A percentile compares a stretch with the other conserved stretches of the same genome.
phyloP scores from a whole-genome alignment of 2,113 vertebrate genomes.

The Centropus unirufus region DNA sequence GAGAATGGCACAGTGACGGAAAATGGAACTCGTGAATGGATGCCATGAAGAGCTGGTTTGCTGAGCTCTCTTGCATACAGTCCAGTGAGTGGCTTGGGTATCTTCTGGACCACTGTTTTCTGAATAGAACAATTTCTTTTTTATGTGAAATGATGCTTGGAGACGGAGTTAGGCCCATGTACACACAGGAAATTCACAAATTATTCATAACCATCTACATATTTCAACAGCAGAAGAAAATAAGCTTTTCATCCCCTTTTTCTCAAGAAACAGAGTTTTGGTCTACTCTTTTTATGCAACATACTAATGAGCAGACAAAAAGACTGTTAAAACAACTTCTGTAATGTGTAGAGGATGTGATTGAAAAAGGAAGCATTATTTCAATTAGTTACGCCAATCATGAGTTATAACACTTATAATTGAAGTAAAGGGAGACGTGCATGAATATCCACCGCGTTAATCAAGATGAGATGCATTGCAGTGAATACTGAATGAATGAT shows the following conservation, averaged over 20 bases:
- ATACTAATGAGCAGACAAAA: constrained; percentile 40
- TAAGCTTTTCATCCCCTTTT: not conserved
- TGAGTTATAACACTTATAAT: constrained; percentile 45
- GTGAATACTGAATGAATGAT: constrained; percentile 7
- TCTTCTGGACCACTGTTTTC: not conserved
- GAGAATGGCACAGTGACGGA: not conserved
- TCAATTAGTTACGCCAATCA: not conserved
- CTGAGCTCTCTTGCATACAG: not conserved
- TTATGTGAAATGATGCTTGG: not conserved
- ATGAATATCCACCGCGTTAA: constrained; percentile 27
- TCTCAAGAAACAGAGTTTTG: not conserved
- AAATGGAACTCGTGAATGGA: not conserved
- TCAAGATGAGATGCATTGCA: constrained; percentile 23
- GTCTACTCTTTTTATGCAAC: not conserved
- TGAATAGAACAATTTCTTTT: not conserved
- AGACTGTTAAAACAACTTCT: not conserved
- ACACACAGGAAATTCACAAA: not conserved
- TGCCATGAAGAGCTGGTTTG: not conserved
- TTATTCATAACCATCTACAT: not conserved
- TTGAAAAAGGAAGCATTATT: constrained; percentile 44
- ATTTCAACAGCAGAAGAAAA: not conserved
- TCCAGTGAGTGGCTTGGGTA: not conserved
- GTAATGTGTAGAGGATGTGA: not conserved
- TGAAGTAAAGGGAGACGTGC: constrained; percentile 4
- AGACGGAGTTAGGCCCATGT: not conserved